Conservation (phyloP, 2,113 vertebrate species). For the Leucopsar rothschildi region DNA sequence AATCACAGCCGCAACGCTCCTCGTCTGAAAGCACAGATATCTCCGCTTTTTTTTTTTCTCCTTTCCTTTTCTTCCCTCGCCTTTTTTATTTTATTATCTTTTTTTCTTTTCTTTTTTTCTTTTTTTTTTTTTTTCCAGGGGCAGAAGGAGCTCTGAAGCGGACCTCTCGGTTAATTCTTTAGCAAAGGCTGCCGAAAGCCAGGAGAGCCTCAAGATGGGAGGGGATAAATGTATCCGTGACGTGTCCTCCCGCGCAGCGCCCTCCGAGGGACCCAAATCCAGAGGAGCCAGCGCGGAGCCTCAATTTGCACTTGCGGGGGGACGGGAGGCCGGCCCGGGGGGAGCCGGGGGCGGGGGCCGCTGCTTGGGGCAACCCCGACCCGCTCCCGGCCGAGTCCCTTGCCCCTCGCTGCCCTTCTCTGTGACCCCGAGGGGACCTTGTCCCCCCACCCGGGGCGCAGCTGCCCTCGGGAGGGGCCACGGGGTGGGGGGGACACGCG, state of each 20-base stretch:
- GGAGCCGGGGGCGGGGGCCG: background rate
- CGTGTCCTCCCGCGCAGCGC: conserved; percentile 42
- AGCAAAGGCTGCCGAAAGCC: conserved; percentile 18
- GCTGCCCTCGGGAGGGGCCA: background rate
- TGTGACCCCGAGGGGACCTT: background rate
- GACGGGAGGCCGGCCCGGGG: background rate
- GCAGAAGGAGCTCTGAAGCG: conserved; percentile 23
- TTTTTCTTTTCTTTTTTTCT: too few relatives aligned
- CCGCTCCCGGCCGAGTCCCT: background rate
- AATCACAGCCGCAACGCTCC: background rate
- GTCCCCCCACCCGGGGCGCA: background rate
- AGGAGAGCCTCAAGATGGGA: conserved; percentile 24
- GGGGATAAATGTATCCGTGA: conserved; percentile 51
- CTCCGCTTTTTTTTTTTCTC: background rate
- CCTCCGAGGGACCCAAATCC: conserved; percentile 1
- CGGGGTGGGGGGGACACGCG: background rate
- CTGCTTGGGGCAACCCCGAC: background rate
- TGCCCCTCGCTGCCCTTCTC: background rate
- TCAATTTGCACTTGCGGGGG: background rate
- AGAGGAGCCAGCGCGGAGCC: background rate
- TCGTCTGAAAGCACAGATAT: background rate
- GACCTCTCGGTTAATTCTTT: background rate
- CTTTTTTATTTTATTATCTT: too few relatives aligned
- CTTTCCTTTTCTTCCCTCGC: too few relatives aligned
- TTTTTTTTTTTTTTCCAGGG: background rate